These are phyloP conservation scores for Ochotona princeps DNA, from an alignment of 2,113 vertebrate genomes.

Conservation along the genomic window DNA sequence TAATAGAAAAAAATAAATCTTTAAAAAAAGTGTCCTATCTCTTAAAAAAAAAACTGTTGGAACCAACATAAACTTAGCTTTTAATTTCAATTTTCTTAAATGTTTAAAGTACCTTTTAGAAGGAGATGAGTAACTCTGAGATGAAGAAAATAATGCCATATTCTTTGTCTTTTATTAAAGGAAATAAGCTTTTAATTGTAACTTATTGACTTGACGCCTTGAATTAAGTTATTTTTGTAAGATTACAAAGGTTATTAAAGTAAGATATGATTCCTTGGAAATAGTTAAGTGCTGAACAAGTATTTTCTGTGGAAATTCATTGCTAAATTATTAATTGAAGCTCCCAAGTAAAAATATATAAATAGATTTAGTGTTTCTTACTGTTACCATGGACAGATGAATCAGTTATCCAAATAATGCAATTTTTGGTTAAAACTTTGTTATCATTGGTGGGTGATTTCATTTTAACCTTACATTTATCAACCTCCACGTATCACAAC, in stretches of 20 bases:
- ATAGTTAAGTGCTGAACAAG: background rate
- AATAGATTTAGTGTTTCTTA: background rate
- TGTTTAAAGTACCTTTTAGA: background rate
- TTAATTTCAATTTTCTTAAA: too few species aligned
- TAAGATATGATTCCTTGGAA: background rate
- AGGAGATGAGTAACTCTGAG: background rate
- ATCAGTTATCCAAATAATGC: background rate
- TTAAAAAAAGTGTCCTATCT: too few species aligned
- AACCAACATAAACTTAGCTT: too few species aligned
- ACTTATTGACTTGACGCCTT: conserved; percentile 12
- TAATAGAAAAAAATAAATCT: too few species aligned
- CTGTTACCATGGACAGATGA: background rate
- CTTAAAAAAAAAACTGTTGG: too few species aligned
- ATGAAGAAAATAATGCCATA: background rate
- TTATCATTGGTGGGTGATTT: background rate
- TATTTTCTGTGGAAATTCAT: background rate
- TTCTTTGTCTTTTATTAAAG: background rate
- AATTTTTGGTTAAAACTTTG: background rate
- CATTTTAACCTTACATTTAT: background rate
- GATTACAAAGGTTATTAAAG: background rate
- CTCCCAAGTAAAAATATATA: background rate
- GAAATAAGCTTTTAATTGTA: conserved; percentile 41
- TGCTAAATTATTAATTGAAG: background rate
- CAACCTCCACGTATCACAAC: background rate
- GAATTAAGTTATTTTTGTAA: background rate